A percentile compares a stretch with the other conserved stretches of the same genome.
Evolutionary conservation across 2,797 vertebrate species (phyloP).

Genomic region (Falco peregrinus): DNA sequence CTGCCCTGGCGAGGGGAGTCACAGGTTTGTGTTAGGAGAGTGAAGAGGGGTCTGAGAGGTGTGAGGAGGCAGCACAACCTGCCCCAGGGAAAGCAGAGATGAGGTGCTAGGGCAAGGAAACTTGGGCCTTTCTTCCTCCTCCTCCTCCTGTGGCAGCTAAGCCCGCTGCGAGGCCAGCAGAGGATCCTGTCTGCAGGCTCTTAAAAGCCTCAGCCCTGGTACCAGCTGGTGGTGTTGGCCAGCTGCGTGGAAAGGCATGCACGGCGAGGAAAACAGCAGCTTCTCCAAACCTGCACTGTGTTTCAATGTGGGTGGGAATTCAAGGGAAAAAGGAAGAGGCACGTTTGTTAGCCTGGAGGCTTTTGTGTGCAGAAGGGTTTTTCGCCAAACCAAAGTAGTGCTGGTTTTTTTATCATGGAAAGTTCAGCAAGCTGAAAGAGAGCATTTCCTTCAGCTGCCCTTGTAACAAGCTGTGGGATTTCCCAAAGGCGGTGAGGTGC

Average conservation of each 20-base stretch:
- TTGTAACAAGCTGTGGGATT: not conserved
- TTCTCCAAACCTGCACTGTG: not conserved
- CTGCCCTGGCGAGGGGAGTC: not conserved
- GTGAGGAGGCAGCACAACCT: not conserved
- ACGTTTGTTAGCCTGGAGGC: not conserved
- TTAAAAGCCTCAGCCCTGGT: fast-evolving
- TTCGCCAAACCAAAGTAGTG: not conserved
- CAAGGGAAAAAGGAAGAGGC: not conserved
- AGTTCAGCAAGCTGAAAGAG: not conserved
- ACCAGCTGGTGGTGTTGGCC: not conserved
- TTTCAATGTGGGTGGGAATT: not conserved
- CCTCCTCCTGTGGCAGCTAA: not conserved
- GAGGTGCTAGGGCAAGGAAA: not conserved
- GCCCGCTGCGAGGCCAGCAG: not conserved
- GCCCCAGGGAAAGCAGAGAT: not conserved
- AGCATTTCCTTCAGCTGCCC: not conserved
- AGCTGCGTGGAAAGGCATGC: not conserved
- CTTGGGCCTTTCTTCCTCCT: not conserved
- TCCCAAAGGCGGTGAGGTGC: not conserved
- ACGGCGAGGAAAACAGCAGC: not conserved
- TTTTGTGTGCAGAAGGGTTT: not conserved
- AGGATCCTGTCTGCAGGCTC: not conserved
- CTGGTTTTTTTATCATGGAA: not conserved
- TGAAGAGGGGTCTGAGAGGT: not conserved
- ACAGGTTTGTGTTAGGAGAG: not conserved